Conservation (phyloP, 2,797 vertebrate species). For the Rousettus madagascariensis region DNA sequence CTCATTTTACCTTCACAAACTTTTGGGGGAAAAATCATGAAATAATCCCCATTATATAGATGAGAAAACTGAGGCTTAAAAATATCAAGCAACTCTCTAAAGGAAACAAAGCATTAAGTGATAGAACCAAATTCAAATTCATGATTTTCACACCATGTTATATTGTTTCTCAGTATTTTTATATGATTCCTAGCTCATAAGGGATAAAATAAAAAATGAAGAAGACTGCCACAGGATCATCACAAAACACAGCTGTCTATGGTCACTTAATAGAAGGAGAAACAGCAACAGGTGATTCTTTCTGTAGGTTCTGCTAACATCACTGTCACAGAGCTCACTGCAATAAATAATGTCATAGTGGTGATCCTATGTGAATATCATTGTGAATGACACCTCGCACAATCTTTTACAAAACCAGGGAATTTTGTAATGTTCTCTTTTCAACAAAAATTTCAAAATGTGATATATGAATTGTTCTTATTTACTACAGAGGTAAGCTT, state of each 20-base stretch:
- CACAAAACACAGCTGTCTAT: neutral
- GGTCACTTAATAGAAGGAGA: neutral
- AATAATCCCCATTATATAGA: neutral
- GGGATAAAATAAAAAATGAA: neutral
- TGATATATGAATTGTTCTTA: neutral
- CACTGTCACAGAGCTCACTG: neutral
- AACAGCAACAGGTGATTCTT: neutral
- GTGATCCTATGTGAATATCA: neutral
- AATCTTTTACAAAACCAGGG: neutral
- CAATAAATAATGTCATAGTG: neutral
- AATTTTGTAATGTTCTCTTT: neutral
- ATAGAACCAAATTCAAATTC: neutral
- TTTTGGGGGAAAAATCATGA: neutral
- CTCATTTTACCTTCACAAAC: neutral
- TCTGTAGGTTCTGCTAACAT: neutral
- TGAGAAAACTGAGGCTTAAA: neutral
- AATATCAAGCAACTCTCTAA: neutral
- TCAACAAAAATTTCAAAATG: neutral
- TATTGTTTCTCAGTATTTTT: neutral
- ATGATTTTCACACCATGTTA: neutral
- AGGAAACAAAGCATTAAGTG: neutral
- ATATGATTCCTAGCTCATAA: neutral
- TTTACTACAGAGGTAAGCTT: neutral
- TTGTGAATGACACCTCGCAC: neutral
- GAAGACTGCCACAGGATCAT: neutral